A percentile compares a stretch with the other conserved stretches of the same genome.
These are phyloP conservation scores for Andricus quercusramuli DNA, from an alignment of 2,888 invertebrate species.

Conservation along the genomic window DNA sequence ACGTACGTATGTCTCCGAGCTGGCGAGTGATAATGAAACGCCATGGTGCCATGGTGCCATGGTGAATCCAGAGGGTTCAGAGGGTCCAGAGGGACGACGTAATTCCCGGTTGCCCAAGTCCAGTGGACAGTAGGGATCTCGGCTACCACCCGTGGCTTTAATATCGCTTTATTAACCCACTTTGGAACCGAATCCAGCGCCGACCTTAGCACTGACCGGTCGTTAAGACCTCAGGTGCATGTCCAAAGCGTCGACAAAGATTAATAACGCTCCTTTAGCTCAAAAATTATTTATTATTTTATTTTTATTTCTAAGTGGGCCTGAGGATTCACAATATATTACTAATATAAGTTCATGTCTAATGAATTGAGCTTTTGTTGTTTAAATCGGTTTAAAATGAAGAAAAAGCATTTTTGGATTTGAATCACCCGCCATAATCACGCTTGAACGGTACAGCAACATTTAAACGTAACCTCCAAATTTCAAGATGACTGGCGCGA, in stretches of 20 bases:
- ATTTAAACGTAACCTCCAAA: too few relatives aligned
- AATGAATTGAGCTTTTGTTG: too few relatives aligned
- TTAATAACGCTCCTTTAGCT: not conserved
- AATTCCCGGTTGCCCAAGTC: slow-evolving; percentile 64
- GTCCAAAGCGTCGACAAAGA: not conserved
- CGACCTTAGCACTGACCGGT: slow-evolving; percentile 32
- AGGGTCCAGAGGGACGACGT: slow-evolving; percentile 52
- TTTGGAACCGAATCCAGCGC: slow-evolving; percentile 58
- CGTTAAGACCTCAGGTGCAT: not conserved
- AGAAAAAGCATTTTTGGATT: too few relatives aligned
- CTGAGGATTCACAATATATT: too few relatives aligned
- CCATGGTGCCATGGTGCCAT: slow-evolving; percentile 59
- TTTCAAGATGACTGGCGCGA: too few relatives aligned
- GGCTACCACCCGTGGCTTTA: slow-evolving; percentile 73
- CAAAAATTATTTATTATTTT: not conserved
- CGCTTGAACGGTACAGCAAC: too few relatives aligned
- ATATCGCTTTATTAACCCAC: slow-evolving; percentile 77
- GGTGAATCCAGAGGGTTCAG: slow-evolving; percentile 56
- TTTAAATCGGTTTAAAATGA: too few relatives aligned
- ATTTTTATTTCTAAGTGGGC: too few relatives aligned
- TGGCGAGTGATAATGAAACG: slow-evolving; percentile 70
- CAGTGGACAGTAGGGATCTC: slow-evolving; percentile 72
- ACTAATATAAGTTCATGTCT: too few relatives aligned
- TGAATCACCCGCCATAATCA: too few relatives aligned
- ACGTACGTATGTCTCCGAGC: slow-evolving; percentile 52